These are phyloP conservation scores for Megaustenia siamemsis DNA, from an alignment of 2,888 invertebrate species.

Conservation along the genomic window DNA sequence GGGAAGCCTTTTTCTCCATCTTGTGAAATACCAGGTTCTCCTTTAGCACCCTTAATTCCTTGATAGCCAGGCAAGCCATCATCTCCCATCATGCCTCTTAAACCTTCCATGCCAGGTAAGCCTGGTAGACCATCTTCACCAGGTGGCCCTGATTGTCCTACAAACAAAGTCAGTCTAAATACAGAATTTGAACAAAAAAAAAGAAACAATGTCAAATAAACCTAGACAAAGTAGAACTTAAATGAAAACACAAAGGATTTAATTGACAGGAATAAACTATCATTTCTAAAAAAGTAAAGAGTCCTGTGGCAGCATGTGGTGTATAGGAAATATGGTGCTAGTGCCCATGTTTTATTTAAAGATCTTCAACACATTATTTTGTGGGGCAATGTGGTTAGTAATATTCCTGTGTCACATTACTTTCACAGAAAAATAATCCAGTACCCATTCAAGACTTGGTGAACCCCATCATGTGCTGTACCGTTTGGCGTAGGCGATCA, in stretches of 20 bases:
- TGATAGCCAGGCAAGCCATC: conserved; percentile 55
- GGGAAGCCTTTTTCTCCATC: conserved; percentile 61
- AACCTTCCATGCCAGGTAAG: conserved; percentile 69
- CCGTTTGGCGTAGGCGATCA: too few relatives aligned
- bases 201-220: not conserved
- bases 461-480: too few relatives aligned
- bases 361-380: too few relatives aligned
- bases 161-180: not conserved
- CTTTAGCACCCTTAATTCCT: conserved; percentile 51
- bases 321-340: too few relatives aligned
- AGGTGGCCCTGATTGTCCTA: conserved; percentile 63
- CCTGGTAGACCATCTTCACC: conserved; percentile 76
- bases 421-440: too few relatives aligned
- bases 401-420: too few relatives aligned
- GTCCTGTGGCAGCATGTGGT: too few relatives aligned
- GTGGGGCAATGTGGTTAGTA: too few relatives aligned
- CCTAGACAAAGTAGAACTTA: not conserved
- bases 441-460: too few relatives aligned
- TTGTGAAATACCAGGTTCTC: conserved; percentile 45
- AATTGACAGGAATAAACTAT: too few relatives aligned
- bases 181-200: not conserved
- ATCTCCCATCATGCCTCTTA: conserved; percentile 60
- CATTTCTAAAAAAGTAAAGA: too few relatives aligned
- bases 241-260: not conserved
- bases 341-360: too few relatives aligned